phyloP scores from a whole-genome alignment of 2,113 vertebrate species.

The Seriola aureovittata region DNA sequence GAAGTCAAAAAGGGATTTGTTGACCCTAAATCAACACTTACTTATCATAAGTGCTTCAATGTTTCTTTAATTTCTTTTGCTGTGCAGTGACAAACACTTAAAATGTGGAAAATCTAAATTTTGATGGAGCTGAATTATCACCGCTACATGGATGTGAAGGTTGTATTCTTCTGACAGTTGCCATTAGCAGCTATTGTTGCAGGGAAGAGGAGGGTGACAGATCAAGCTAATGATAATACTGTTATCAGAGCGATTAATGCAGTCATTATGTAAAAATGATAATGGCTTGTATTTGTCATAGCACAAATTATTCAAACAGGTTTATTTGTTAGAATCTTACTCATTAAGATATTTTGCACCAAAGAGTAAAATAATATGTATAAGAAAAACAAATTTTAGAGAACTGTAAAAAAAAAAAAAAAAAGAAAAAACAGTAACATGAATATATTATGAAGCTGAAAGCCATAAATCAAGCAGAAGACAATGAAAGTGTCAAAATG shows the following conservation, averaged over 20 bases:
- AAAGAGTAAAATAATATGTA: conserved; percentile 40
- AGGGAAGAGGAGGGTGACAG: conserved; percentile 51
- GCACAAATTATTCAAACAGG: conserved; percentile 48
- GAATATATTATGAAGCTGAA: conserved; percentile 53
- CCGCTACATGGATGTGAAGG: conserved; percentile 25
- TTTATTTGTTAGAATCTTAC: conserved; percentile 30
- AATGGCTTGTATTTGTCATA: conserved; percentile 64
- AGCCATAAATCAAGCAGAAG: conserved; percentile 66
- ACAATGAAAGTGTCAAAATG: conserved; percentile 71
- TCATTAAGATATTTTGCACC: conserved; percentile 42
- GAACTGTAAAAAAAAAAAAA: conserved; percentile 29
- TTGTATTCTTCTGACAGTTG: conserved; percentile 37
- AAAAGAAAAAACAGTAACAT: conserved; percentile 28
- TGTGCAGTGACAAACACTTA: not conserved
- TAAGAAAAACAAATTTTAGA: conserved; percentile 42
- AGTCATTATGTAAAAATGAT: conserved; percentile 61
- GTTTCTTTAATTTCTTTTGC: conserved; percentile 23
- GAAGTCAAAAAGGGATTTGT: not conserved
- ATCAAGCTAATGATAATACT: conserved; percentile 56
- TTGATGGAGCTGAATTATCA: conserved; percentile 34
- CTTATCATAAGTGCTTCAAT: conserved; percentile 6
- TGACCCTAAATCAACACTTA: not conserved
- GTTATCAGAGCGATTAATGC: conserved; percentile 66
- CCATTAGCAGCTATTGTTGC: conserved; percentile 50
- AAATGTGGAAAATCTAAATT: conserved; percentile 4